Evolutionary conservation across 2,888 invertebrate genomes (phyloP), one percentile per base, ranked within the genome.

Genomic region (Yponomeuta malinellus): DNA sequence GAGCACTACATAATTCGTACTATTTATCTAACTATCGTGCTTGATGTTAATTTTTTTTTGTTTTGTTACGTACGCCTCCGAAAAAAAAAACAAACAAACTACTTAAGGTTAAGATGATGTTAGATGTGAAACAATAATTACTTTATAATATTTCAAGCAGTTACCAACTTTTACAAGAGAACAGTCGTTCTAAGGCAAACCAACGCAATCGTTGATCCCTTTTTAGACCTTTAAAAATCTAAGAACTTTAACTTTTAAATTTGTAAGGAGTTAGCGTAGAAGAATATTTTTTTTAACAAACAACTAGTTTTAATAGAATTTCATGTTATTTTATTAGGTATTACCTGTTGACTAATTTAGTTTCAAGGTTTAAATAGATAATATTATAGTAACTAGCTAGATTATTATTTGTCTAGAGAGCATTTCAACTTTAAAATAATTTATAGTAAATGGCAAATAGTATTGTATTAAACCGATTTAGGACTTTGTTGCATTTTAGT

Each of bases 241-340:
- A 88, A 88, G 84, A 85, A 81, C 75, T 82, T 83, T 77, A 81
- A 77, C 85, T 86, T 76, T 83, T 85, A 87, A 87, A 86, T 84
- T 88, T 86, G 84, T 88, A 83, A 87, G 83, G 82, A 85, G 84
- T 86, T 88, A 90, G 89, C 88, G 85, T 91, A 90, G 91, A 91
- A 91, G 91, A 91, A 91, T 90, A 91, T 80, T 86, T 84, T 82
- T 88, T 82, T 88, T 86, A 88, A 88, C 84, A 87, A 86, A 87
- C 88, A 85, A 80, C 81, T 86, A 84, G 82, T 29, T 79, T 83
- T 82, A 5, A 83, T 83, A 83, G 74, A 75, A 71, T 77, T 74
- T 76, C 73, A 75, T 75, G 43, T 43, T 43, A 43, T 43, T 43
- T 43, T 8, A 43, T 78, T 87, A 87, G 80, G 81, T 81, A 87